Percentiles rank a stretch among this genome's conserved stretches.
These are phyloP conservation scores for Dryococelus australis DNA, from an alignment of 2,888 invertebrate species.

Conservation along the genomic window DNA sequence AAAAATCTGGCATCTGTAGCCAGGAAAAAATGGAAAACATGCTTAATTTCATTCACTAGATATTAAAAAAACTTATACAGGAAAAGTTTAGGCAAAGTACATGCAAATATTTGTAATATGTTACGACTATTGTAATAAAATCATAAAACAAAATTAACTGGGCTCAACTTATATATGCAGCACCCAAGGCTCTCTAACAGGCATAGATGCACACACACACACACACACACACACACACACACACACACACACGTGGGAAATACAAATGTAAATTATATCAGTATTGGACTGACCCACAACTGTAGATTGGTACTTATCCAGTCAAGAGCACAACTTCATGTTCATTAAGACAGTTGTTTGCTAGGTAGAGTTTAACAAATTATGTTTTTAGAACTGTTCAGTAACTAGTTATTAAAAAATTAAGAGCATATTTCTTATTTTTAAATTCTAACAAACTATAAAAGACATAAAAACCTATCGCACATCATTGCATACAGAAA, in stretches of 20 bases:
- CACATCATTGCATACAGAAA: too few relatives aligned
- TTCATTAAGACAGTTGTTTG: too few relatives aligned
- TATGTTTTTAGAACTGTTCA: too few relatives aligned
- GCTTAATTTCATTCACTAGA: background rate
- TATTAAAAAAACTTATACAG: background rate
- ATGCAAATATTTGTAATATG: background rate
- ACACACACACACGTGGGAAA: background rate
- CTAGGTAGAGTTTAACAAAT: too few relatives aligned
- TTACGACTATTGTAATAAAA: background rate
- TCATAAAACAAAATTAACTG: background rate
- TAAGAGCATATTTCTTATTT: background rate
- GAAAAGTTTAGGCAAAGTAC: background rate
- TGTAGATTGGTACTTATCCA: too few relatives aligned
- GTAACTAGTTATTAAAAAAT: background rate
- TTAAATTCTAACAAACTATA: background rate
- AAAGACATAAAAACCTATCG: background rate
- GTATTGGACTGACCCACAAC: background rate
- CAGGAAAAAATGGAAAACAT: conserved; percentile 13
- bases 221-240: background rate
- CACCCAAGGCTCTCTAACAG: too few relatives aligned
- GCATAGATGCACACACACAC: background rate
- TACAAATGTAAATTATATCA: background rate
- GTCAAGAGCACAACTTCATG: too few relatives aligned
- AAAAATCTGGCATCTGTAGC: conserved; percentile 27
- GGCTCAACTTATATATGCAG: background rate